Evolutionary conservation across 2,797 vertebrate species (phyloP).

Genomic region (Hoplostethus atlanticus): DNA sequence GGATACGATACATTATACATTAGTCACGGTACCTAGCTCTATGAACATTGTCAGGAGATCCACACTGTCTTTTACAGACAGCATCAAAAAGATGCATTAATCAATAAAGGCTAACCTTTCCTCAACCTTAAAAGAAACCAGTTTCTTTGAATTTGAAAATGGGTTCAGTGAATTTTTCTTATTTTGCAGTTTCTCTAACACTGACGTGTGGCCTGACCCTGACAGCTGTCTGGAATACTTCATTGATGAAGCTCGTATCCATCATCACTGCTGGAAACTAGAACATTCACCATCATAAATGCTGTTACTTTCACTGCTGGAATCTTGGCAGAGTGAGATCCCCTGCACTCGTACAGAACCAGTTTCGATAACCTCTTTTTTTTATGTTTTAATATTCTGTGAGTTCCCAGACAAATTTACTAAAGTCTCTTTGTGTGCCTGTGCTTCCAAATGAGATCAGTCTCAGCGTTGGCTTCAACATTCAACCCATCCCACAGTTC

Average conservation of each 20-base stretch:
- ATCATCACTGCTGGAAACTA: constrained; percentile 5
- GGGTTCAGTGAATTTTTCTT: not conserved
- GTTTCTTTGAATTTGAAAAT: constrained; percentile 6
- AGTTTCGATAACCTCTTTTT: constrained; percentile 44
- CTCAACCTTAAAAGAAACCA: not conserved
- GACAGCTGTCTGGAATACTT: constrained; percentile 2
- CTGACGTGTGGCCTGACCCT: constrained; percentile 1
- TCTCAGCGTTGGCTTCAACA: constrained; percentile 34
- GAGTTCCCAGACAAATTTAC: constrained; percentile 57
- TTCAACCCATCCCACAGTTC: constrained; percentile 24
- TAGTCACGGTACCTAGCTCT: constrained; percentile 28
- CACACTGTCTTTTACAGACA: not conserved
- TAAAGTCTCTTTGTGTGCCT: constrained; percentile 21
- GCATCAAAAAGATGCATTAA: constrained; percentile 17
- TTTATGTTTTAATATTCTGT: constrained; percentile 29
- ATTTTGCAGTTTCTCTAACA: constrained; percentile 19
- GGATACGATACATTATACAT: constrained; percentile 39
- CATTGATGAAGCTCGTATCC: constrained; percentile 5
- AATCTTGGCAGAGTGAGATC: constrained; percentile 45
- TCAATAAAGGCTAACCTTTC: not conserved
- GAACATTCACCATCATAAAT: constrained; percentile 18
- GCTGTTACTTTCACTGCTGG: constrained; percentile 25
- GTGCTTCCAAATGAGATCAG: constrained; percentile 35
- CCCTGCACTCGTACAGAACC: constrained; percentile 41
- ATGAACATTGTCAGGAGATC: constrained; percentile 28